Evolutionary conservation across 35 echinoderm and acorn worm species (phyloP).

Genomic region (Stichopus chloronotus): DNA sequence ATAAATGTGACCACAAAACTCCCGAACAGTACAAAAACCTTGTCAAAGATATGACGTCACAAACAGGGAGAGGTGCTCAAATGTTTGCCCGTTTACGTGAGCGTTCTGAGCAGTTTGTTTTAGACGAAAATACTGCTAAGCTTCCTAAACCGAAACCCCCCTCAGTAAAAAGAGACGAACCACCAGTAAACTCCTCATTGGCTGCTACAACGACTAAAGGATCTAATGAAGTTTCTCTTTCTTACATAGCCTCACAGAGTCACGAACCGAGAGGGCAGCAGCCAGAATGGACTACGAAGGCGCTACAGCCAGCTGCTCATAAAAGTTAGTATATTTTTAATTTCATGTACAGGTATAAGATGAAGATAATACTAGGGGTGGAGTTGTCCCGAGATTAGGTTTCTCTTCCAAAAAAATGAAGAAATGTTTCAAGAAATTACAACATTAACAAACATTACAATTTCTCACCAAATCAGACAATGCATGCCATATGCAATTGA

Average conservation of each 20-base stretch:
- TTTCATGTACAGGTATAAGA: background rate
- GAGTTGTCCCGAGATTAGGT: too few relatives aligned
- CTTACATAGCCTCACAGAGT: constrained; percentile 51
- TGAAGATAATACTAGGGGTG: too few relatives aligned
- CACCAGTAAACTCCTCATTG: constrained; percentile 30
- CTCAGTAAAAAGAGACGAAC: constrained; percentile 19
- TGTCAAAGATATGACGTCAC: constrained; percentile 71
- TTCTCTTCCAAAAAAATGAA: too few relatives aligned
- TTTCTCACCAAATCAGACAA: too few relatives aligned
- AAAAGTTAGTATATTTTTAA: constrained; percentile 5
- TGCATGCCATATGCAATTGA: too few relatives aligned
- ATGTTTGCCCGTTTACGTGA: constrained; percentile 92
- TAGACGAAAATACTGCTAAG: constrained; percentile 78
- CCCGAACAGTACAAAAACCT: constrained; percentile 73
- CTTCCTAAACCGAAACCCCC: constrained; percentile 57
- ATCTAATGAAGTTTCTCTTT: constrained; percentile 49
- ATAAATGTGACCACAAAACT: constrained; percentile 82
- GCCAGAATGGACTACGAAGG: constrained; percentile 28
- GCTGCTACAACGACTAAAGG: background rate
- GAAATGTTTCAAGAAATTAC: too few relatives aligned
- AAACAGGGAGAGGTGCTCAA: constrained; percentile 68
- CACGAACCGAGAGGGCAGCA: background rate
- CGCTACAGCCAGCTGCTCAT: background rate
- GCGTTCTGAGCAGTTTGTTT: constrained; percentile 91
- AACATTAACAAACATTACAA: too few relatives aligned